These are phyloP conservation scores for Tetramorium bicarinatum DNA, from an alignment of 2,888 invertebrate species.

Conservation along the genomic window DNA sequence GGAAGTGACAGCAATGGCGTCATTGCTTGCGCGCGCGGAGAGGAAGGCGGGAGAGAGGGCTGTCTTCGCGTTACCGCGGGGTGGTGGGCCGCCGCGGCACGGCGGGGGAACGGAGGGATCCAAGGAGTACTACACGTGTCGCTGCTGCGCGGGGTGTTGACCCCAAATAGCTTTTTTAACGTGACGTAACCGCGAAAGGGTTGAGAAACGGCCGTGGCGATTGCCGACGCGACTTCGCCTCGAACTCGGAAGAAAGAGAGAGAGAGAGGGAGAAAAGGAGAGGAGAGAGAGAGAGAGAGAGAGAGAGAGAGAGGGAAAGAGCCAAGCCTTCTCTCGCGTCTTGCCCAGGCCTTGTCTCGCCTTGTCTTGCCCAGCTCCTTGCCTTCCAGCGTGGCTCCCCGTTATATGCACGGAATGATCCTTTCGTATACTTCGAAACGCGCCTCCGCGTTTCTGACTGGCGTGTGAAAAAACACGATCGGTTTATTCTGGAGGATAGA, in stretches of 20 bases:
- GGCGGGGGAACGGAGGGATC: conserved; percentile 72
- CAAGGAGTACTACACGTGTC: conserved; percentile 87
- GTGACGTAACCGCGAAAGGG: conserved; percentile 85
- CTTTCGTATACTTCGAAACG: conserved; percentile 79
- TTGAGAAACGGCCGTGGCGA: conserved; percentile 81
- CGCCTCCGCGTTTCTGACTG: conserved; percentile 42
- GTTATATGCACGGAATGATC: conserved; percentile 79
- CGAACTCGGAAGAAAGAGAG: conserved; percentile 46
- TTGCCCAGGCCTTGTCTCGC: conserved; percentile 44
- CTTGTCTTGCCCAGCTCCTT: conserved; percentile 63
- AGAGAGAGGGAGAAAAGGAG: neutral
- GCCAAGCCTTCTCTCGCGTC: conserved; percentile 42
- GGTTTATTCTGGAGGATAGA: neutral
- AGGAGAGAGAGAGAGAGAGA: neutral
- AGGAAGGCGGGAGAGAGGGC: conserved; percentile 62
- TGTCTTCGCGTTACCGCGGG: conserved; percentile 67
- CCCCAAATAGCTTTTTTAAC: conserved; percentile 86
- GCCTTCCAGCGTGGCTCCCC: conserved; percentile 68
- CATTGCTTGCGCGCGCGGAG: conserved; percentile 68
- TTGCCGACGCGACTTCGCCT: conserved; percentile 69
- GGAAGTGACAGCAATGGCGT: conserved; percentile 76
- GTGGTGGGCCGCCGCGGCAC: conserved; percentile 69
- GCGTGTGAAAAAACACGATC: neutral
- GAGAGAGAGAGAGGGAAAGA: conserved; percentile 15
- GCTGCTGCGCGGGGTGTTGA: conserved; percentile 88